Base-by-base conservation (phyloP, 2,113 vertebrate species). In the Peucedramus taeniatus region DNA sequence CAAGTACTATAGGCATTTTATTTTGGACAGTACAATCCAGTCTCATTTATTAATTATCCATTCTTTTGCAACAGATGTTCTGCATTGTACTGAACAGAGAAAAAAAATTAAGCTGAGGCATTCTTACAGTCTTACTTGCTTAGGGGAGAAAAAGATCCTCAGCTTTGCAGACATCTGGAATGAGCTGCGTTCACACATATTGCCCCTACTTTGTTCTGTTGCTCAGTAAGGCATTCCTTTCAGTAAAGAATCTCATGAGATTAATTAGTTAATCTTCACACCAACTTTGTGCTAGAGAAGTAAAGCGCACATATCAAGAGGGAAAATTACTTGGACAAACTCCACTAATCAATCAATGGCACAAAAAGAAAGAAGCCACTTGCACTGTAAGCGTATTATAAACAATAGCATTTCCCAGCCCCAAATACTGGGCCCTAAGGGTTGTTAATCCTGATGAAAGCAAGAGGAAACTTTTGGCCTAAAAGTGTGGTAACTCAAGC, bases 211-310 rank as follows among this genome's bases (percentile, higher is more conserved):
- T 96, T 94, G 81, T 94, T 94, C 83, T 81, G 86, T 94, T 94
- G 92, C 90, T 88, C 69, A 64, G 92, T 81, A 90, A 94, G 72
- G 56, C 68, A 60, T 53, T 95, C 51, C 56, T 92, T 75, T 94
- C 79, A 66, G 78, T 93, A 59, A 86, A 92, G 88, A 87, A 96
- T 90, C 92, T 95, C 93, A 50, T 53, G 94, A 93, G 87, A 96
- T 93, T 88, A 95, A 92, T 96, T 96, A 95, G 83, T 42, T 93
- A 94, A 96, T 92, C 87, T 93, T 88, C 96, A 96, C 42, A 92
- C 76, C 50, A 90, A 66, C 71, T 92, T 83, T 59, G 47, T 78
- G 68, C 68, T 44, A 42, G 39, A 92, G 60, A 49, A 88, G 47
- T 59, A 42, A 83, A 89, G 69, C 8, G 0, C 51, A 71, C 47